These are phyloP conservation scores for Rissa tridactyla DNA, from an alignment of 2,113 vertebrate genomes.

Conservation along the genomic window DNA sequence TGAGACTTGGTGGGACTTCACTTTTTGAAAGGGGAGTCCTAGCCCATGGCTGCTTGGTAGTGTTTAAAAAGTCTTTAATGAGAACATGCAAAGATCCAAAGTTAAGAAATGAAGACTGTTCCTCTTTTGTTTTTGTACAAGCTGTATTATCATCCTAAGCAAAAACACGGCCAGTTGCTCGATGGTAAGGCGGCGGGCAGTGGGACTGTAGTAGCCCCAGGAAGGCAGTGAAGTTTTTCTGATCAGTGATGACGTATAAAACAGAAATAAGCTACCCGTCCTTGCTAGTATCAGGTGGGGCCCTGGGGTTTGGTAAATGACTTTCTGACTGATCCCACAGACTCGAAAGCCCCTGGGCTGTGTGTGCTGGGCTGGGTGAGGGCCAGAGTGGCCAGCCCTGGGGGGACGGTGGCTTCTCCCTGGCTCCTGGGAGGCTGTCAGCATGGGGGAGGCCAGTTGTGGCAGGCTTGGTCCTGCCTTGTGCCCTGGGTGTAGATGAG, in stretches of 20 bases:
- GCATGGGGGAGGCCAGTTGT: rapidly evolving
- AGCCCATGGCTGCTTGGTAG: not conserved
- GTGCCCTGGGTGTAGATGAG: not conserved
- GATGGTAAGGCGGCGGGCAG: rapidly evolving
- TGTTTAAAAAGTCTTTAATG: not conserved
- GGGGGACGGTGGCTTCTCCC: not conserved
- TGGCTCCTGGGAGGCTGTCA: not conserved
- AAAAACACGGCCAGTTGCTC: rapidly evolving
- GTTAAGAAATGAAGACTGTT: not conserved
- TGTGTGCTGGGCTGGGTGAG: not conserved
- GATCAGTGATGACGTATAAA: not conserved
- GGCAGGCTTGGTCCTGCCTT: not conserved
- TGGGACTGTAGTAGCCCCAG: rapidly evolving
- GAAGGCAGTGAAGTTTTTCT: not conserved
- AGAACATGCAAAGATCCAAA: not conserved
- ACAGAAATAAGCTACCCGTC: rapidly evolving
- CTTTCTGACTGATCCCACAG: not conserved
- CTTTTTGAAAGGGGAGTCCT: not conserved
- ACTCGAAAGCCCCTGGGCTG: not conserved
- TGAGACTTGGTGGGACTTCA: not conserved
- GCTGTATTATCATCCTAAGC: not conserved
- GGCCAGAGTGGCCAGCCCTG: not conserved
- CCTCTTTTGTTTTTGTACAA: not conserved
- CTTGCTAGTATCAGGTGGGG: not conserved
- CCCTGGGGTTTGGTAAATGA: not conserved